Evolutionary conservation across 1,140 invertebrate species (phyloP).

Genomic region (Hylaeus volcanicus): DNA sequence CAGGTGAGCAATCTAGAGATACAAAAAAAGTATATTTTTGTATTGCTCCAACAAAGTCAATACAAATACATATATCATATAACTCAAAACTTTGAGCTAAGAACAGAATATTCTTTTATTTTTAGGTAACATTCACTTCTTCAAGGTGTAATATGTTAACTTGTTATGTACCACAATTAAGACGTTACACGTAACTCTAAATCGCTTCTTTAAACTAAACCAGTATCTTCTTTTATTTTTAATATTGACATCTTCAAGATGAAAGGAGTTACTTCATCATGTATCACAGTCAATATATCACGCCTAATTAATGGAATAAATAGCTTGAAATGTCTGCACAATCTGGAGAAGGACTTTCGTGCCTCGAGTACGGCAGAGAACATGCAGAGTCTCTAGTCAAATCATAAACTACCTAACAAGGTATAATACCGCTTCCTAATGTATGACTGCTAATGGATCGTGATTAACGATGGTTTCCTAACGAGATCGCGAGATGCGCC

Average conservation of each 20-base stretch:
- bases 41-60: too few species aligned
- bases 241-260: neutral
- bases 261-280: conserved; percentile 1
- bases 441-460: conserved; percentile 47
- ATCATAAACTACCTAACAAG: conserved; percentile 53
- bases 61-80: too few species aligned
- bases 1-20: too few species aligned
- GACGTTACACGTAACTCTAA: too few species aligned
- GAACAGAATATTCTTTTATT: too few species aligned
- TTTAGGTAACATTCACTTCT: too few species aligned
- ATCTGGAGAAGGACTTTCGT: conserved; percentile 9
- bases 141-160: too few species aligned
- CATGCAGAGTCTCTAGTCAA: neutral
- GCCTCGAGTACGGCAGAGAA: neutral
- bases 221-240: too few species aligned
- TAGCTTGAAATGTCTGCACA: neutral
- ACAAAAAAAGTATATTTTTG: too few species aligned
- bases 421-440: conserved; percentile 38
- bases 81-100: too few species aligned
- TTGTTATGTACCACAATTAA: too few species aligned
- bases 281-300: neutral
- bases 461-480: conserved; percentile 50
- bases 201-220: too few species aligned
- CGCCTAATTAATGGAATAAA: neutral
- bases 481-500: conserved; percentile 36